Conservation (phyloP, 2,113 vertebrate genomes). For the Festucalex cinctus region DNA sequence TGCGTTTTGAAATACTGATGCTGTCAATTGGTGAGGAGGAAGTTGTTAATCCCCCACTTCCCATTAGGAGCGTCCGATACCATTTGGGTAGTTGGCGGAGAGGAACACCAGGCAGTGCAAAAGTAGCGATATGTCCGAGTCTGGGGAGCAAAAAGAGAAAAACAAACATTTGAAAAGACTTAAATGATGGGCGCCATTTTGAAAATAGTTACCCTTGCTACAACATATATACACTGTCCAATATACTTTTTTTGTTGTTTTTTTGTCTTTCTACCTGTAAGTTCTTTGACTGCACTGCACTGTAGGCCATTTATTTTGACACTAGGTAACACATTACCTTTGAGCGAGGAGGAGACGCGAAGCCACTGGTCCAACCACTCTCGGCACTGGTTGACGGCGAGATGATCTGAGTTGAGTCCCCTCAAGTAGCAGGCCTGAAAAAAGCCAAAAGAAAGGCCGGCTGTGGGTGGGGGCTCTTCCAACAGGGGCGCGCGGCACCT, state of each 20-base stretch:
- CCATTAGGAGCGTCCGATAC: conserved; percentile 34
- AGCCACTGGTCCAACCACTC: conserved; percentile 89
- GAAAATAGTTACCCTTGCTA: no score
- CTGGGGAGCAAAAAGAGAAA: conserved; percentile 63
- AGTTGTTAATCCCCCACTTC: conserved; percentile 13
- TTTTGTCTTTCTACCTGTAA: no score
- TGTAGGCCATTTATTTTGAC: no score
- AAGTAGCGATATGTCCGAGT: conserved; percentile 82
- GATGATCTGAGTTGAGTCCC: conserved; percentile 74
- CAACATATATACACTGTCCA: no score
- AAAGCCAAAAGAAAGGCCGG: not conserved
- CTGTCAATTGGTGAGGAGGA: conserved; percentile 18
- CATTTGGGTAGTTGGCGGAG: conserved; percentile 76
- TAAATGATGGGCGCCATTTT: not conserved
- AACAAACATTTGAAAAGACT: not conserved
- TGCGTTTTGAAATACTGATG: no score
- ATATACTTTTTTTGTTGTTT: no score
- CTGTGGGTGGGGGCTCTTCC: not conserved
- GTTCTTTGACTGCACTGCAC: no score
- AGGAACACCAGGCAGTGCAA: conserved; percentile 87
- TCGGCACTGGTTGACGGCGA: conserved; percentile 68
- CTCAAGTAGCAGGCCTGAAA: conserved; percentile 86
- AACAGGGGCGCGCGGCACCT: not conserved
- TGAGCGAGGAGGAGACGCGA: conserved; percentile 76
- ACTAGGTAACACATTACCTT: conserved; percentile 68